Percentiles rank a stretch among this genome's conserved stretches.
These are phyloP conservation scores for Charadrius vociferus DNA, from an alignment of 2,113 vertebrate genomes.

Conservation along the genomic window DNA sequence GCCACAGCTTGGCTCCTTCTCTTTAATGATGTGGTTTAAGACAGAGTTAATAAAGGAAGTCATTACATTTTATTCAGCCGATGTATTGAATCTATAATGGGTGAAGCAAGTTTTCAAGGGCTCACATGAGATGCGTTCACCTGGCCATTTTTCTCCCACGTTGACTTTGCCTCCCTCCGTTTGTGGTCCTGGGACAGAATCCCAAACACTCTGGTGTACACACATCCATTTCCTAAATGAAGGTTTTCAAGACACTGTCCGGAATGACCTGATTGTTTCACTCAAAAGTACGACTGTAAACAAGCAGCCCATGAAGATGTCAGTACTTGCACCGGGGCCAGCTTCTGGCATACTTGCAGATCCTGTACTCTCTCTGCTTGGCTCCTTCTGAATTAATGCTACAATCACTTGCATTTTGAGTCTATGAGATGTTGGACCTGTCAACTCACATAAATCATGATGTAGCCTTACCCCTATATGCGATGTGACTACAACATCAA, in stretches of 20 bases:
- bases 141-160: background rate
- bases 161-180: fast-evolving
- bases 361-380: background rate
- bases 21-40: background rate
- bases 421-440: background rate
- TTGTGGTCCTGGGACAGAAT: background rate
- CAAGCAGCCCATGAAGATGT: background rate
- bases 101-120: fast-evolving
- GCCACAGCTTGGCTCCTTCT: background rate
- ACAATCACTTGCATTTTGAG: background rate
- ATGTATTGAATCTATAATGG: background rate
- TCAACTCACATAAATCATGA: background rate
- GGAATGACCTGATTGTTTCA: background rate
- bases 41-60: background rate
- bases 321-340: background rate
- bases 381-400: background rate
- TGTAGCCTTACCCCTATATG: background rate
- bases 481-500: background rate
- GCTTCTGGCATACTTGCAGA: background rate
- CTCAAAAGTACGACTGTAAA: background rate
- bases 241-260: background rate
- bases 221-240: background rate
- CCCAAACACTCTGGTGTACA: background rate
- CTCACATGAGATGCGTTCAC: background rate
- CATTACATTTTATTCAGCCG: background rate